Percentiles rank a stretch among this genome's conserved stretches.
phyloP scores from a whole-genome alignment of 2,113 vertebrate genomes.

The Meriones unguiculatus region DNA sequence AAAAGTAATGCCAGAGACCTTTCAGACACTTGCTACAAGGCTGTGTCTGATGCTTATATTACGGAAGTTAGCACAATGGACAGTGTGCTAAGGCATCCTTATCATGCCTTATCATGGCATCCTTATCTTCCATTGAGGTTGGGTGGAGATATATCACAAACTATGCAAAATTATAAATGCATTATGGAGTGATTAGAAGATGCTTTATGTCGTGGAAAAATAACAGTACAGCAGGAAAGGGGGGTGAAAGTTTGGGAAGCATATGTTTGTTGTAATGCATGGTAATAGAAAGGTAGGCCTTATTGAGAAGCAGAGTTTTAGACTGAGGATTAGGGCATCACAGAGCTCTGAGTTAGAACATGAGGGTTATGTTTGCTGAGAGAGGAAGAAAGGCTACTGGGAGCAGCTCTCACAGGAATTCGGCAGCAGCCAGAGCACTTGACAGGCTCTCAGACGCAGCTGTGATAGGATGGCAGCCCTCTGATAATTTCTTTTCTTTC shows the following conservation, averaged over 20 bases:
- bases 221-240: neutral
- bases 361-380: neutral
- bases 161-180: neutral
- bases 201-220: neutral
- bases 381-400: neutral
- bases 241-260: neutral
- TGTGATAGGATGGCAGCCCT: neutral
- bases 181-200: neutral
- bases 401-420: neutral
- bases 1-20: neutral
- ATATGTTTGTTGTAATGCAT: neutral
- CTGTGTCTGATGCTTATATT: neutral
- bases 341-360: neutral
- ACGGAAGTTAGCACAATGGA: neutral
- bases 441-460: neutral
- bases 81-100: neutral
- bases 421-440: neutral
- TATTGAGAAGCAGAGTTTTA: neutral
- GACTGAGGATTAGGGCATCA: neutral
- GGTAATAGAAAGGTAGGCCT: neutral
- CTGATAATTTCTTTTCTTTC: neutral
- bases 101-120: neutral
- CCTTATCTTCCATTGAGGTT: neutral
- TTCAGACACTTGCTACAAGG: neutral
- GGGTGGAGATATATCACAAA: neutral